Conservation (phyloP, 2,888 invertebrate genomes). For the Scrobipalpa atriplicella region DNA sequence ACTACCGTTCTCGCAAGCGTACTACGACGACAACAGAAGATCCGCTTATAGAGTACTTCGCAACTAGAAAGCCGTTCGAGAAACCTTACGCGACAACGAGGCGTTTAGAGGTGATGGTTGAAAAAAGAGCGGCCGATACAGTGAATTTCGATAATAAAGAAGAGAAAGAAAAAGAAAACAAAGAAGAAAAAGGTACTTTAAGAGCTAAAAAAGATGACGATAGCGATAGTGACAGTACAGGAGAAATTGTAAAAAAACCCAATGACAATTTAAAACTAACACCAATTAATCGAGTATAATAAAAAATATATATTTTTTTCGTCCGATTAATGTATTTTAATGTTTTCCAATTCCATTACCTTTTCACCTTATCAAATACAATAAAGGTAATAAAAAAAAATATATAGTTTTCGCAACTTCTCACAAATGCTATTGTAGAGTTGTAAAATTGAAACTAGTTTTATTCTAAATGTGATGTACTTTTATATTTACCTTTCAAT, state of each 20-base stretch:
- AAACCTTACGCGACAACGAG: neutral
- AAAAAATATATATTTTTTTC: neutral
- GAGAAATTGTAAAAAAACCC: neutral
- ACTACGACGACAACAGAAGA: conserved; percentile 26
- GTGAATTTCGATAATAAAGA: too few relatives aligned
- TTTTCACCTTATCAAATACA: neutral
- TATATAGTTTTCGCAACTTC: neutral
- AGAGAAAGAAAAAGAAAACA: neutral
- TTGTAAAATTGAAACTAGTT: neutral
- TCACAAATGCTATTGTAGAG: neutral
- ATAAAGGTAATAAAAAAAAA: neutral
- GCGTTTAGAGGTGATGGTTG: neutral
- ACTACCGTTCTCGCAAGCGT: conserved; percentile 21
- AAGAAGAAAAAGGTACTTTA: neutral
- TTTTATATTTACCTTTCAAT: conserved; percentile 13
- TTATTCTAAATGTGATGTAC: conserved; percentile 14
- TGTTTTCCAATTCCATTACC: neutral
- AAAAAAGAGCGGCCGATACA: too few relatives aligned
- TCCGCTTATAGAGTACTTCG: conserved; percentile 13
- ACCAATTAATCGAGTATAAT: neutral
- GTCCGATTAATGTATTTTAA: neutral
- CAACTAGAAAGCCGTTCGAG: neutral
- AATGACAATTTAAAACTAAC: neutral
- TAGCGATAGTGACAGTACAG: neutral
- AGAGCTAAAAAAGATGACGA: neutral